Evolutionary conservation across 1,140 invertebrate genomes (phyloP).

Genomic region (Euschistus heros): DNA sequence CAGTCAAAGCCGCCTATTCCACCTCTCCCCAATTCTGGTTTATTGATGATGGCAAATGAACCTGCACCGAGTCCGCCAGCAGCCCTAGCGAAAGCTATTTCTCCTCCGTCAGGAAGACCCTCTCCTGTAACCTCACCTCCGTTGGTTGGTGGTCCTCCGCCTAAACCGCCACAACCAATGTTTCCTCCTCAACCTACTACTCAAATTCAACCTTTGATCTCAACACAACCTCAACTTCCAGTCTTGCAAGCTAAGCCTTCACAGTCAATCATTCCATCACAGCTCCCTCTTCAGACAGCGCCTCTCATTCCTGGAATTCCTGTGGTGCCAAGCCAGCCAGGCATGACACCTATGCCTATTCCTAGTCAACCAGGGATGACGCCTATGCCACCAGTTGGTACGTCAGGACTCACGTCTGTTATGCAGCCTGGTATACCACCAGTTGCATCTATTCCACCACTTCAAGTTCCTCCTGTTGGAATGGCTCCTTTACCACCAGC

Average conservation of each 20-base stretch:
- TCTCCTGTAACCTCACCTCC: slow-evolving; percentile 18
- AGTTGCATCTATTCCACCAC: slow-evolving; percentile 28
- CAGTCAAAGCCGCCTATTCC: slow-evolving; percentile 30
- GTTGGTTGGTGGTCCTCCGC: slow-evolving; percentile 25
- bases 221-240: slow-evolving; percentile 28
- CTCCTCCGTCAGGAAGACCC: slow-evolving; percentile 11
- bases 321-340: background rate
- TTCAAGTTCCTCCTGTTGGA: slow-evolving; percentile 28
- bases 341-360: slow-evolving; percentile 12
- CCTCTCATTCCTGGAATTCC: background rate
- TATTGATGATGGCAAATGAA: slow-evolving; percentile 20
- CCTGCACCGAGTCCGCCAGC: slow-evolving; percentile 28
- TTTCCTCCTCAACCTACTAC: slow-evolving; percentile 29
- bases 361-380: slow-evolving; percentile 6
- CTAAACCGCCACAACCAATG: slow-evolving; percentile 31
- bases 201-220: slow-evolving; percentile 29
- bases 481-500: slow-evolving; percentile 26
- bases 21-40: background rate
- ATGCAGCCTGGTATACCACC: slow-evolving; percentile 18
- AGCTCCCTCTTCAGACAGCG: slow-evolving; percentile 2
- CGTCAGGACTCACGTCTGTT: background rate
- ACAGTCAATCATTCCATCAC: slow-evolving; percentile 26
- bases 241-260: slow-evolving; percentile 29
- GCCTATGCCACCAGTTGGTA: slow-evolving; percentile 4
- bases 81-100: slow-evolving; percentile 31